Conservation (phyloP, 1,140 invertebrate genomes). For the Procambarus clarkii region DNA sequence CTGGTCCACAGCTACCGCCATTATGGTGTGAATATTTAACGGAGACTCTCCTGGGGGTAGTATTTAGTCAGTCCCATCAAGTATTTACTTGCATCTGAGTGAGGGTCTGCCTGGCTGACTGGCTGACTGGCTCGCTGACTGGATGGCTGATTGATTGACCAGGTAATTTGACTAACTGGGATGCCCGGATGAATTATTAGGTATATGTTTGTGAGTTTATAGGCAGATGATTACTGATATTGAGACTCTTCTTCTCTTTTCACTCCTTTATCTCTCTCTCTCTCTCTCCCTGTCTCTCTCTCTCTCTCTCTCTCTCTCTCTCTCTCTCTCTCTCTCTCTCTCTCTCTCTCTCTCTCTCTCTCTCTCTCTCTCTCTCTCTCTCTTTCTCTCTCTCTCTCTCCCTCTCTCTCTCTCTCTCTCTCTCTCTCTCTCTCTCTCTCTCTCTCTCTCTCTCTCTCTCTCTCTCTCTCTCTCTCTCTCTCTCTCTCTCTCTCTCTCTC, state of each 20-base stretch:
- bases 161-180: too few species aligned
- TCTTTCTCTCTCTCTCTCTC: not conserved
- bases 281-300: not conserved
- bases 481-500: not conserved
- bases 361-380: not conserved
- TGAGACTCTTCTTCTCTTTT: not conserved
- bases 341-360: not conserved
- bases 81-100: too few species aligned
- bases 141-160: too few species aligned
- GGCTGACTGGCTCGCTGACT: too few species aligned
- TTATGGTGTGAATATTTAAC: too few species aligned
- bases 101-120: too few species aligned
- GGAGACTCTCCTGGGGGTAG: too few species aligned
- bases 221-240: too few species aligned
- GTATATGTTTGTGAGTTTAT: too few species aligned
- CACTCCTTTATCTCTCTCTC: not conserved
- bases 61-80: too few species aligned
- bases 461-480: not conserved
- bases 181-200: too few species aligned
- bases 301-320: not conserved
- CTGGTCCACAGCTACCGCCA: too few species aligned
- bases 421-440: not conserved
- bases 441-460: not conserved
- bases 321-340: not conserved
- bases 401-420: not conserved